Base-by-base conservation (phyloP, 2,888 invertebrate species). In the Ernsta delagoae region DNA sequence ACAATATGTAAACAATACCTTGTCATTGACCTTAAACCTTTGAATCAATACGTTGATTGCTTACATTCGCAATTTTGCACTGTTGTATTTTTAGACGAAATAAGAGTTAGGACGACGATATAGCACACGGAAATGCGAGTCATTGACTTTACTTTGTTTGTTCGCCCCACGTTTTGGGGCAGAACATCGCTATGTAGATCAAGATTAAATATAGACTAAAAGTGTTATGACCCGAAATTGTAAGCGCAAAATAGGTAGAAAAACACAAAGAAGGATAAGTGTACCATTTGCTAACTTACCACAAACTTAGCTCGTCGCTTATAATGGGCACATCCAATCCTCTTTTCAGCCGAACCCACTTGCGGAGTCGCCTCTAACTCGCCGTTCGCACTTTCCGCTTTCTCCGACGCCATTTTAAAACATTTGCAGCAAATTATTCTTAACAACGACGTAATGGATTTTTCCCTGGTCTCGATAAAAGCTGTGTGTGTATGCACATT, bases 301-400 rank as follows among this genome's bases (percentile, higher is more conserved):
- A 97, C 97, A 90, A 97, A 97, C 92, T 97, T 97, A 61, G 97
- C 97, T 85, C 96, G 96, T 79, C 97, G 94, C 85, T 97, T 96
- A 83, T 97, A 97, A 91, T 97, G 97, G 77, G 95, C 95, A 89
- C 97, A 97, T 70, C 97, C 97, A 74, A 95, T 89, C 34, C 94
- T 91, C 86, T 95, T 93, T 79, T 91, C 91, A 73, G 76, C 78
- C 8, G 50, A 53, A 24, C 8, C 24, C 70, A 74, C 81, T 72
- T 79, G 74, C 71, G 74, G 72, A 68, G 76, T 81, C 66, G 72
- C 71, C 43, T 76, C 77, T 66, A 75, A 70, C 71, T 86, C 88
- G 50, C 75, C 79, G 73, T 79, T 86, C 61, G 75, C 74, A 54
- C 71, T 74, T 73, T 86, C 85, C 65, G 79, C 80, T 50, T 77